Base-by-base conservation (phyloP, 2,113 vertebrate species). In the Verasper variegatus region DNA sequence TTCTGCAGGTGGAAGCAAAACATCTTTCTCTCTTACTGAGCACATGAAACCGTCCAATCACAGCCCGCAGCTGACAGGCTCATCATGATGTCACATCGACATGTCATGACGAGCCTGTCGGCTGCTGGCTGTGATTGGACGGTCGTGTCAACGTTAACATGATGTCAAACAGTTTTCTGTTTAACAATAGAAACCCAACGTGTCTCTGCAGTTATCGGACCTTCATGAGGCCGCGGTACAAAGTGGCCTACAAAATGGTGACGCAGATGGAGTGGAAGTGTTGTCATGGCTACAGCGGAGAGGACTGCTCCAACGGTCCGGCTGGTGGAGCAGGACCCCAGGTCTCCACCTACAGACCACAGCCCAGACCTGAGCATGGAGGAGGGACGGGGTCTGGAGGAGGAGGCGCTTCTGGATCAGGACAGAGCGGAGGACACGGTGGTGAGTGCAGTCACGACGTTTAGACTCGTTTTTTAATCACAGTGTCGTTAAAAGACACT, bases 221-320 rank as follows among this genome's bases (percentile, higher is more conserved):
- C 21, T 98, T 95, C 90, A 93, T 97, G 76, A 95, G 96, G 35
- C 98, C 98, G 0, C 95, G 95, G 21, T 99, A 99, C 89, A 97
- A 97, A 51, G 86, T 97, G 80, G 90, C 97, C 17, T 97, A 98
- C 89, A 96, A 98, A 70, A 97, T 96, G 3, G 95, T 97, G 54
- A 95, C 97, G 0, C 96, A 97, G 68, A 95, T 98, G 95, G 97
- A 98, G 85, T 99, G 98, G 97, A 95, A 94, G 77, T 99, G 98
- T 90, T 99, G 98, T 76, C 96, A 97, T 54, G 97, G 98, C 1
- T 99, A 94, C 47, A 92, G 95, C 1, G 98, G 97, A 0, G 94
- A 95, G 0, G 96, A 98, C 90, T 99, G 98, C 76, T 90, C 72
- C 0, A 82, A 93, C 14, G 94, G 94, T 2, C 93, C 93, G 0